Evolutionary conservation across 2,888 invertebrate species (phyloP).

Genomic region (Lacanobia wlatinum): DNA sequence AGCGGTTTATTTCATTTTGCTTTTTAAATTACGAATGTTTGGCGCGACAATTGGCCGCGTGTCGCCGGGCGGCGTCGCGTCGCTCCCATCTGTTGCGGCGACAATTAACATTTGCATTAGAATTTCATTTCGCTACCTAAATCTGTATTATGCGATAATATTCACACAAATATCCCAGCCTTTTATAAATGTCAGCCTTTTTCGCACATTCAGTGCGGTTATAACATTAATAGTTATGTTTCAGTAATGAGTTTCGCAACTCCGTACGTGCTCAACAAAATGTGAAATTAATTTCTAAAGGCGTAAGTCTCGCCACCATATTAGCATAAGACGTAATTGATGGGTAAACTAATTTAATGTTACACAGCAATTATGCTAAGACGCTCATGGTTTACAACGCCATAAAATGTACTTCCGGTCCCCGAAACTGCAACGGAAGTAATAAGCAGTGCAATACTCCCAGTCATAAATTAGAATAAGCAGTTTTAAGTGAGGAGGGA

Average conservation of each 20-base stretch:
- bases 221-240: conserved; percentile 57
- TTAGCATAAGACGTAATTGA: conserved; percentile 87
- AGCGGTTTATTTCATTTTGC: conserved; percentile 89
- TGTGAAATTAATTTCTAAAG: conserved; percentile 70
- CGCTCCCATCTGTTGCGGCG: conserved; percentile 88
- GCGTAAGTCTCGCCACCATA: conserved; percentile 73
- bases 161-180: conserved; percentile 37
- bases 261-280: conserved; percentile 62
- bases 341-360: conserved; percentile 88
- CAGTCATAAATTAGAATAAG: conserved; percentile 88
- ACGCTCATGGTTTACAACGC: conserved; percentile 88
- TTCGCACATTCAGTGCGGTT: conserved; percentile 43
- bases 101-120: conserved; percentile 88
- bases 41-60: conserved; percentile 86
- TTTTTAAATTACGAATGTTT: conserved; percentile 90
- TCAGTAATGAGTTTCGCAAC: conserved; percentile 59
- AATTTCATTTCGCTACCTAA: conserved; percentile 72
- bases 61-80: conserved; percentile 68
- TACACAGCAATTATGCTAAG: conserved; percentile 89
- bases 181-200: conserved; percentile 48
- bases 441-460: conserved; percentile 89
- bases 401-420: conserved; percentile 87
- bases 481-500: conserved; percentile 85
- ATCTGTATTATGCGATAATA: conserved; percentile 66
- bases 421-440: conserved; percentile 88